Conservation (phyloP, 2,113 vertebrate genomes). For the Microcebus jonahi region DNA sequence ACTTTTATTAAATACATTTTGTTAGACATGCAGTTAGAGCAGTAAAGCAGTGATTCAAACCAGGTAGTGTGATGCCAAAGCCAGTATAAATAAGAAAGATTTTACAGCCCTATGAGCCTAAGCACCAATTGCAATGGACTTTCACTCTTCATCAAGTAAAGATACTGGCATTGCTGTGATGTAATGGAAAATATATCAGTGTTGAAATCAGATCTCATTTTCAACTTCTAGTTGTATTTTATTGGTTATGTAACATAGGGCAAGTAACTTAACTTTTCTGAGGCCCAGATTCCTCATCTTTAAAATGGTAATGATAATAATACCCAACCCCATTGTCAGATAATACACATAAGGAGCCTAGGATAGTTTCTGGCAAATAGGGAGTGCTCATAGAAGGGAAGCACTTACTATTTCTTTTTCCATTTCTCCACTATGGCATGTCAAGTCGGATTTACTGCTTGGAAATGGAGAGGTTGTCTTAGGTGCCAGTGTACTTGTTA, state of each 20-base stretch:
- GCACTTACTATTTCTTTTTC: background rate
- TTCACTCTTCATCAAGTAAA: background rate
- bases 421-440: background rate
- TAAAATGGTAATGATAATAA: background rate
- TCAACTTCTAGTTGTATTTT: background rate
- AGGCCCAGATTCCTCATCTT: background rate
- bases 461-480: background rate
- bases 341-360: background rate
- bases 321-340: background rate
- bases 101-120: background rate
- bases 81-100: background rate
- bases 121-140: background rate
- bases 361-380: background rate
- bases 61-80: background rate
- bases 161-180: background rate
- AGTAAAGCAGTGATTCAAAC: background rate
- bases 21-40: background rate
- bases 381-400: background rate
- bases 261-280: background rate
- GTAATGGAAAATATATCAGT: background rate
- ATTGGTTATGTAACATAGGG: background rate
- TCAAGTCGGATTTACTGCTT: background rate
- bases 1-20: constrained; percentile 31
- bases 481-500: background rate
- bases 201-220: background rate